These are phyloP conservation scores for Mechanitis messenoides DNA, from an alignment of 2,888 invertebrate genomes.

Conservation along the genomic window DNA sequence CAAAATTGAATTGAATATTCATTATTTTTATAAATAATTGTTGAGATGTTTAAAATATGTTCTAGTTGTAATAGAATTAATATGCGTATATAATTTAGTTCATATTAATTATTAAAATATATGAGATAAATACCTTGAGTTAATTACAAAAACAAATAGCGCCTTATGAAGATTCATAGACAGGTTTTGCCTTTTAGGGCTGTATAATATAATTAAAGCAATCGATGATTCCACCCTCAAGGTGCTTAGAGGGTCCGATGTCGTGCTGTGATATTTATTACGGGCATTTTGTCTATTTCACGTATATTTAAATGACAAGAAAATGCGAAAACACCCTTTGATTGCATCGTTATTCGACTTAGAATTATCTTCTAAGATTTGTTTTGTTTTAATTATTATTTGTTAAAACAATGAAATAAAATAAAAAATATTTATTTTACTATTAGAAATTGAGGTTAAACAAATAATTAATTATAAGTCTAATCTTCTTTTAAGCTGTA, in stretches of 20 bases:
- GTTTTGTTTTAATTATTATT: too few species aligned
- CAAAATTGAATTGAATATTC: constrained; percentile 36
- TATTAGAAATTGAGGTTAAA: too few species aligned
- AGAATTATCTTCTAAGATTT: too few species aligned
- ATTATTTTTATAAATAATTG: constrained; percentile 40
- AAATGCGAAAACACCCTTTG: constrained; percentile 2
- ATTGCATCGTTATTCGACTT: background rate
- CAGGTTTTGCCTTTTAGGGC: constrained; percentile 36
- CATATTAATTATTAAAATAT: background rate
- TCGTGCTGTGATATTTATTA: constrained; percentile 22
- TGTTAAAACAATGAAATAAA: too few species aligned
- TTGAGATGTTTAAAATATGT: constrained; percentile 1
- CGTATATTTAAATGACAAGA: constrained; percentile 5
- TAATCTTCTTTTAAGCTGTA: too few species aligned
- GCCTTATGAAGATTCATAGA: constrained; percentile 13
- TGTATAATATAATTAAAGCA: constrained; percentile 66
- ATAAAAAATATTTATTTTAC: too few species aligned
- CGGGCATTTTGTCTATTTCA: constrained; percentile 5
- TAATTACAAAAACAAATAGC: constrained; percentile 16
- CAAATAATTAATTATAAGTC: too few species aligned
- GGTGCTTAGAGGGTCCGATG: constrained; percentile 26
- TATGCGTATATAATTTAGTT: background rate
- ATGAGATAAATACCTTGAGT: background rate
- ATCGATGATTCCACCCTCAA: constrained; percentile 60
- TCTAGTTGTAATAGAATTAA: background rate